Conservation (phyloP, 2,113 vertebrate species). For the Himantopus leucocephalus region DNA sequence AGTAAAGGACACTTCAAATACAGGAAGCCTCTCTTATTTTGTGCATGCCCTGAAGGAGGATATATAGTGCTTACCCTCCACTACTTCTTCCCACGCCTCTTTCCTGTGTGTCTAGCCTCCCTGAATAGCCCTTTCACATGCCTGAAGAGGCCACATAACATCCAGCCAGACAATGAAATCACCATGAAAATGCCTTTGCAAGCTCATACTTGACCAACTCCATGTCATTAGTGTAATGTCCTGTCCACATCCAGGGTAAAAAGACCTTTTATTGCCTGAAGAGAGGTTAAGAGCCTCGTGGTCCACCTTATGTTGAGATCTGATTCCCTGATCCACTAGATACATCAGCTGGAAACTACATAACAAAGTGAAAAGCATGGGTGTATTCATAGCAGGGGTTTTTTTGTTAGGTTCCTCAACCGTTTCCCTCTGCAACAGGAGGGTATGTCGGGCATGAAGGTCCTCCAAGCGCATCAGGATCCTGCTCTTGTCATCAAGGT, state of each 20-base stretch:
- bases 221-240: not conserved
- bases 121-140: not conserved
- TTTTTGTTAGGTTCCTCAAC: not conserved
- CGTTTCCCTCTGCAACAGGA: not conserved
- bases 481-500: not conserved
- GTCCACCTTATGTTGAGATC: not conserved
- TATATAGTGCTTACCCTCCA: not conserved
- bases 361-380: not conserved
- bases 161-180: not conserved
- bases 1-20: not conserved
- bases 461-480: not conserved
- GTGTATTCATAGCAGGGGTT: too few species aligned
- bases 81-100: not conserved
- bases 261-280: not conserved
- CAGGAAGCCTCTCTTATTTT: not conserved
- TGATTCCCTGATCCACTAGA: not conserved
- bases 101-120: not conserved
- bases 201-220: not conserved
- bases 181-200: not conserved
- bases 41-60: not conserved
- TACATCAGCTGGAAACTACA: accelerated
- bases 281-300: not conserved
- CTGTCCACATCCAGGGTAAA: not conserved
- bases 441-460: not conserved
- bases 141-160: not conserved